These are phyloP conservation scores for Megatriorchis doriae DNA, from an alignment of 2,113 vertebrate species.

Conservation along the genomic window DNA sequence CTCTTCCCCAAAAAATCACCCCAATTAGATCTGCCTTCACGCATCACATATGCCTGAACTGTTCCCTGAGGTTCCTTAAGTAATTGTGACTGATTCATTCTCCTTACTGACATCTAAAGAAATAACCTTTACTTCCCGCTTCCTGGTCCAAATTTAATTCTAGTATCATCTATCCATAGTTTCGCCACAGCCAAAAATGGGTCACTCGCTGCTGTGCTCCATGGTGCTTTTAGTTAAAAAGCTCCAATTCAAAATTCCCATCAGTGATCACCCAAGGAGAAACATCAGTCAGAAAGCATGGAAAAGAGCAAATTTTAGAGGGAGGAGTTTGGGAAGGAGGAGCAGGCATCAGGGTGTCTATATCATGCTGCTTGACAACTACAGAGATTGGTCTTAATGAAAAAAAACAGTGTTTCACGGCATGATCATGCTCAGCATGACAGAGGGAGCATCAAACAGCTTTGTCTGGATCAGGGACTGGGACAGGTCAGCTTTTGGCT, in stretches of 20 bases:
- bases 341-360: neutral
- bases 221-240: neutral
- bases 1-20: neutral
- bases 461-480: neutral
- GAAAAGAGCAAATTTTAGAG: neutral
- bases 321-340: neutral
- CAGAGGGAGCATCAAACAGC: neutral
- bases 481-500: neutral
- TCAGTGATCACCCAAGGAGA: neutral
- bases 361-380: neutral
- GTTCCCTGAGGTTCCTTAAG: conserved; percentile 15
- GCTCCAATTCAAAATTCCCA: neutral
- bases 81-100: conserved; percentile 37
- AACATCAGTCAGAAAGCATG: neutral
- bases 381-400: neutral
- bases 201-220: neutral
- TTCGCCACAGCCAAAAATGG: neutral
- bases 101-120: conserved; percentile 22
- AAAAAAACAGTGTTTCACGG: neutral
- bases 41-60: neutral
- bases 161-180: neutral
- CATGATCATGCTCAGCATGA: rapidly evolving
- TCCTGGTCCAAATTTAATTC: neutral
- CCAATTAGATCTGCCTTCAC: conserved; percentile 34
- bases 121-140: neutral